Conservation (phyloP, 2,888 invertebrate species). For the Drosophila prostipennis region DNA sequence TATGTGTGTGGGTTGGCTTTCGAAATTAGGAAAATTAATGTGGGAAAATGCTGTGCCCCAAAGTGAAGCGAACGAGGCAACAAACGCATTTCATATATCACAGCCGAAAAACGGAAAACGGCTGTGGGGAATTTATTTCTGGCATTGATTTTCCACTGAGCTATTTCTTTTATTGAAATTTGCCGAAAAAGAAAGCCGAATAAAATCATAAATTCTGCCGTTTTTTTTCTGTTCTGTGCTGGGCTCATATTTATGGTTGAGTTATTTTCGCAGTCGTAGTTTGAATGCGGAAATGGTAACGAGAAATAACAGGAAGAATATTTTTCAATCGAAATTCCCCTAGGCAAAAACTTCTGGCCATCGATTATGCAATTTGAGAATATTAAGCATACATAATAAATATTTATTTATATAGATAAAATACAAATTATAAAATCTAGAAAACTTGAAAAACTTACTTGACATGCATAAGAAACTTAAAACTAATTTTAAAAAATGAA, state of each 20-base stretch:
- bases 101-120: slow-evolving; percentile 24
- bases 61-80: slow-evolving; percentile 61
- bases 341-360: background rate
- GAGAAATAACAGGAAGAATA: slow-evolving; percentile 30
- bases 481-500: no score
- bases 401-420: no score
- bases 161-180: slow-evolving; percentile 35
- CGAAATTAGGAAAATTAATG: slow-evolving; percentile 79
- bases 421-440: no score
- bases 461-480: no score
- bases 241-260: slow-evolving; percentile 18
- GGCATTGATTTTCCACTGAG: slow-evolving; percentile 44
- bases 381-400: background rate
- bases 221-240: background rate
- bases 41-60: slow-evolving; percentile 73
- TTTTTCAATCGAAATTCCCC: slow-evolving; percentile 5
- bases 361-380: background rate
- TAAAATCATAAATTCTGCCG: slow-evolving; percentile 33
- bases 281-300: slow-evolving; percentile 30
- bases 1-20: slow-evolving; percentile 53
- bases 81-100: slow-evolving; percentile 71
- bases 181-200: slow-evolving; percentile 23
- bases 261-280: slow-evolving; percentile 6
- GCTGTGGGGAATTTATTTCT: slow-evolving; percentile 26
- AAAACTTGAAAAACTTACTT: no score